Conservation (phyloP, 1,140 invertebrate species). For the Dermatophagoides farinae region DNA sequence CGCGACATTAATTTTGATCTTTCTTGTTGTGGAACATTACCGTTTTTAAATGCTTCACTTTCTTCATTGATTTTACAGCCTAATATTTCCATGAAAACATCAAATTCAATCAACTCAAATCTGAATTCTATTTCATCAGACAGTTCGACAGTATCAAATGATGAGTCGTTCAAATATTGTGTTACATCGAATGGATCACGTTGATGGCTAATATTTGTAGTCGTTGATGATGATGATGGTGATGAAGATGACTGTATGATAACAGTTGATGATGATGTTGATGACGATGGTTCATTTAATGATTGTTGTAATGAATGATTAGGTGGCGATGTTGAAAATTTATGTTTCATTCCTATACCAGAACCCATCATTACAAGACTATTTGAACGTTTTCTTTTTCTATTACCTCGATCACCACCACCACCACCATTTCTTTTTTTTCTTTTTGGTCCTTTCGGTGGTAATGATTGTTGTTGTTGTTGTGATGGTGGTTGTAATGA, state of each 20-base stretch:
- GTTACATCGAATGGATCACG: background rate
- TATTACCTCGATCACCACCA: background rate
- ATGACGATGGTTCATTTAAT: background rate
- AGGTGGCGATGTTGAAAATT: background rate
- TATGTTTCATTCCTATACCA: background rate
- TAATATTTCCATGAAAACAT: slow-evolving; percentile 4
- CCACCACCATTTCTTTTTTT: too few species aligned
- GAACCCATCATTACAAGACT: background rate
- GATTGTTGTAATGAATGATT: background rate
- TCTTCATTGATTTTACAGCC: background rate
- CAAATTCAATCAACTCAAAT: background rate
- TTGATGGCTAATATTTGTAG: background rate
- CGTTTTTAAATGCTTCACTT: background rate
- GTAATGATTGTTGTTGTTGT: too few species aligned
- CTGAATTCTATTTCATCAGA: background rate
- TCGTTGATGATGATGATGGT: background rate
- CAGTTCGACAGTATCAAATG: slow-evolving; percentile 3
- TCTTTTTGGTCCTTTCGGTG: background rate
- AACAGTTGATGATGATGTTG: background rate
- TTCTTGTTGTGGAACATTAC: background rate
- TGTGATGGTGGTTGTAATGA: background rate
- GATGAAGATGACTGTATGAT: background rate
- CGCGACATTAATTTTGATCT: background rate
- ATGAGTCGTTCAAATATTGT: background rate
- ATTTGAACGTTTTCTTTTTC: background rate